Evolutionary conservation across 2,797 vertebrate genomes (phyloP).

Genomic region (Salmo trutta): DNA sequence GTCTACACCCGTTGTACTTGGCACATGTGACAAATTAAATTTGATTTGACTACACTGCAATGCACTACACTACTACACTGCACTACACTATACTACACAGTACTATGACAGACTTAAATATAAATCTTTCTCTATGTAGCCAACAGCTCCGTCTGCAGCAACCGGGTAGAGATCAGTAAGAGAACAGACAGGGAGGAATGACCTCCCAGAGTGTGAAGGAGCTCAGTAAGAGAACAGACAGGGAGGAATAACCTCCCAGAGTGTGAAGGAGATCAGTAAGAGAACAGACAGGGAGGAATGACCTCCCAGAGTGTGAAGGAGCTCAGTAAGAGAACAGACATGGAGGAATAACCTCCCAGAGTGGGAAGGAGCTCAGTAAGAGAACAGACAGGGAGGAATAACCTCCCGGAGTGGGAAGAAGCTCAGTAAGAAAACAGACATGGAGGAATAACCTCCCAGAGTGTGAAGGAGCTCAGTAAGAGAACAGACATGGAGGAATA

Average conservation of each 20-base stretch:
- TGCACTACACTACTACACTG: too few species aligned
- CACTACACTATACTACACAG: too few species aligned
- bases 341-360: background rate
- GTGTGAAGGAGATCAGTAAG: constrained; percentile 19
- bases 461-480: constrained; percentile 20
- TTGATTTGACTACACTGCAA: too few species aligned
- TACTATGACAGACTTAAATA: too few species aligned
- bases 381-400: constrained; percentile 18
- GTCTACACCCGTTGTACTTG: too few species aligned
- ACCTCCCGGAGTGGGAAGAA: background rate
- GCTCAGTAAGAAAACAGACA: constrained; percentile 33
- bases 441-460: background rate
- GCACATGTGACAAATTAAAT: too few species aligned
- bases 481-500: constrained; percentile 16
- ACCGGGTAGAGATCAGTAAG: constrained; percentile 17
- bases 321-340: constrained; percentile 33
- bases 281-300: constrained; percentile 19
- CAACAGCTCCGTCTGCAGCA: background rate
- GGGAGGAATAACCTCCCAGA: background rate
- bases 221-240: constrained; percentile 1
- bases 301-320: background rate
- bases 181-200: constrained; percentile 5
- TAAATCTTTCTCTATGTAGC: background rate
- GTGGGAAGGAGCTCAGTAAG: constrained; percentile 21
- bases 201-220: too few species aligned